phyloP scores from a whole-genome alignment of 1,140 invertebrate genomes.

The Drosophila nannoptera region DNA sequence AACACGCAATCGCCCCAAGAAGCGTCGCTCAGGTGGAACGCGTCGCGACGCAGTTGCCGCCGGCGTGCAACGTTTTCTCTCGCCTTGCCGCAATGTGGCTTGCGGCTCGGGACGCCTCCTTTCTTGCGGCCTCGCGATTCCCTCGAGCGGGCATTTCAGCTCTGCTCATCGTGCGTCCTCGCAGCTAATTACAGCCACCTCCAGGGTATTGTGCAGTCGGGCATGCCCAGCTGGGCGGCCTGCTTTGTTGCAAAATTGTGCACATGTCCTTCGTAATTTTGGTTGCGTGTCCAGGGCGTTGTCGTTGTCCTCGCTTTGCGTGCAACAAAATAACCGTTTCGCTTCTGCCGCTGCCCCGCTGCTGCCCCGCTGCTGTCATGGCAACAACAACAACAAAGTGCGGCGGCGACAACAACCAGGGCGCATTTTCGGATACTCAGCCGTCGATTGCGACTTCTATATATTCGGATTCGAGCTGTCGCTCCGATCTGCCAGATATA shows the following conservation, averaged over 20 bases:
- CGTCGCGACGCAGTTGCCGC: constrained; percentile 6
- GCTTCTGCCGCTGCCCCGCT: constrained; percentile 18
- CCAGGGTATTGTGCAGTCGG: background rate
- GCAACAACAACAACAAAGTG: constrained; percentile 32
- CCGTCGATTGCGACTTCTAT: too few species aligned
- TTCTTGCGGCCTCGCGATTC: constrained; percentile 30
- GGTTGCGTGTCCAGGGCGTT: constrained; percentile 60
- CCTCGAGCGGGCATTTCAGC: too few species aligned
- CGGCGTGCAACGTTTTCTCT: constrained; percentile 60
- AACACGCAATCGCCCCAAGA: constrained; percentile 45
- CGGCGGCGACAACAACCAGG: constrained; percentile 54
- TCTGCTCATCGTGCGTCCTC: too few species aligned
- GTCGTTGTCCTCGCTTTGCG: constrained; percentile 51
- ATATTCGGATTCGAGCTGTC: constrained; percentile 54
- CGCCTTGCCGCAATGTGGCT: constrained; percentile 42
- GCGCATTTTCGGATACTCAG: constrained; percentile 48
- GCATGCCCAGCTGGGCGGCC: background rate
- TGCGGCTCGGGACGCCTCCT: constrained; percentile 13
- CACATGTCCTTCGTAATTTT: constrained; percentile 63
- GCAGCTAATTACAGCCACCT: too few species aligned
- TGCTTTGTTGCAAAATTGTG: constrained; percentile 35
- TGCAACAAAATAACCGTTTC: constrained; percentile 65
- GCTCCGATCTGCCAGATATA: constrained; percentile 7
- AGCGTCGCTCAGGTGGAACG: constrained; percentile 69
- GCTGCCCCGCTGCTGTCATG: constrained; percentile 37